A percentile compares a stretch with the other conserved stretches of the same genome.
These are phyloP conservation scores for Scylla paramamosain DNA, from an alignment of 1,140 invertebrate genomes.

Conservation along the genomic window DNA sequence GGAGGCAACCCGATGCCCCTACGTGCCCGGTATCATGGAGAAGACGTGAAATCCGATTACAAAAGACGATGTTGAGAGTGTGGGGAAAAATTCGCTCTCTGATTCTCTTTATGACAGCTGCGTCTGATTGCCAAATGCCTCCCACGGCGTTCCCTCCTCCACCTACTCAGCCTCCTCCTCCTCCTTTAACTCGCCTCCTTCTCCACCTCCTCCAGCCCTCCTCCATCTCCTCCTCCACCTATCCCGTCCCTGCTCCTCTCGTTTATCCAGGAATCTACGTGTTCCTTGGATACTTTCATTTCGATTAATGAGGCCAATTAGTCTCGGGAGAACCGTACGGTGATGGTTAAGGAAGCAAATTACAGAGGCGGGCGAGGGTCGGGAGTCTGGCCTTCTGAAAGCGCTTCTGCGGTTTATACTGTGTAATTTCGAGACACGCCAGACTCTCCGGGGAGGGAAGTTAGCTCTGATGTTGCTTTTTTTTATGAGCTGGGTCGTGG, in stretches of 20 bases:
- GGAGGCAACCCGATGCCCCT: conserved; percentile 41
- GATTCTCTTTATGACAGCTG: conserved; percentile 71
- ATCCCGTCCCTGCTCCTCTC: not conserved
- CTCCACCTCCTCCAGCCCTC: not conserved
- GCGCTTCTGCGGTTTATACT: conserved; percentile 70
- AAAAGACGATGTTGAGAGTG: conserved; percentile 68
- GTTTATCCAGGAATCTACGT: conserved; percentile 2
- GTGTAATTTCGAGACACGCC: conserved; percentile 69
- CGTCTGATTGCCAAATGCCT: conserved; percentile 51
- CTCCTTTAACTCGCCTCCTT: not conserved
- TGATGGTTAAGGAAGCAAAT: conserved; percentile 26
- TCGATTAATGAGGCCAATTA: conserved; percentile 14
- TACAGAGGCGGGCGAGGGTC: conserved; percentile 4
- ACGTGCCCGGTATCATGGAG: conserved; percentile 60
- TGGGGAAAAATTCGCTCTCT: conserved; percentile 61
- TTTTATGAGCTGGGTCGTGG: conserved; percentile 47
- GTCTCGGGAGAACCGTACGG: not conserved
- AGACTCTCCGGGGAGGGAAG: conserved; percentile 60
- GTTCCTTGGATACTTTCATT: conserved; percentile 12
- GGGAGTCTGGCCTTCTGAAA: conserved; percentile 54
- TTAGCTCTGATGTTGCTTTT: conserved; percentile 60
- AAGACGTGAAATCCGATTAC: conserved; percentile 65
- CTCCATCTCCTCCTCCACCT: not conserved
- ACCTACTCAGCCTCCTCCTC: not conserved
- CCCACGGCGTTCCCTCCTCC: not conserved